Conservation (phyloP, 2,888 invertebrate genomes). For the Chrysolina haemoptera region DNA sequence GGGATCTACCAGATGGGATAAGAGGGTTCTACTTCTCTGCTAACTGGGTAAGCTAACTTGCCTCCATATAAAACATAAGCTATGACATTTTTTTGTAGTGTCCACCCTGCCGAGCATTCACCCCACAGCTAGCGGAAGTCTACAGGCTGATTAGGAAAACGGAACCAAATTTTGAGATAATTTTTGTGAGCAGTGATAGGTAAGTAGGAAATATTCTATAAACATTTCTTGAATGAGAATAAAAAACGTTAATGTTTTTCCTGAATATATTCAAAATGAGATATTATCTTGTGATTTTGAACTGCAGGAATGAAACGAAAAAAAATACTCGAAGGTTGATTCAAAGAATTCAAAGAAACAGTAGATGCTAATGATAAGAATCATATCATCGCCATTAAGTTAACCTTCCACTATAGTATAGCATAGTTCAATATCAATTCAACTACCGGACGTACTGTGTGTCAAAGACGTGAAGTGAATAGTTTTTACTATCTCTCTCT, state of each 20-base stretch:
- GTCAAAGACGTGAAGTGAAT: too few relatives aligned
- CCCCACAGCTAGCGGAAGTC: slow-evolving; percentile 83
- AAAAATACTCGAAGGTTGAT: too few relatives aligned
- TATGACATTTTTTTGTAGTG: slow-evolving; percentile 74
- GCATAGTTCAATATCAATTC: too few relatives aligned
- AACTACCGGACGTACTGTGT: too few relatives aligned
- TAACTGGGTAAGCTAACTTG: slow-evolving; percentile 80
- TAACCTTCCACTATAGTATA: too few relatives aligned
- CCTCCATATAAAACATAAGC: slow-evolving; percentile 4
- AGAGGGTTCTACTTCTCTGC: slow-evolving; percentile 91
- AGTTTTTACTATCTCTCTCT: too few relatives aligned
- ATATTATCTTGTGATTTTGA: too few relatives aligned
- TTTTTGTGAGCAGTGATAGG: slow-evolving; percentile 91
- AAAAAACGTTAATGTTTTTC: too few relatives aligned
- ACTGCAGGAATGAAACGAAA: too few relatives aligned
- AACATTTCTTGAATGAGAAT: not conserved
- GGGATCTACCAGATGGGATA: slow-evolving; percentile 76
- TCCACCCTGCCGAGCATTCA: slow-evolving; percentile 89
- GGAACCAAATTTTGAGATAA: slow-evolving; percentile 83
- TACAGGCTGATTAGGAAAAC: slow-evolving; percentile 80
- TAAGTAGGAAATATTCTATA: slow-evolving; percentile 64
- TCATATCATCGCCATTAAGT: too few relatives aligned
- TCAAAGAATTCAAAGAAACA: too few relatives aligned
- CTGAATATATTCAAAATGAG: not conserved
- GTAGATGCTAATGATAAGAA: too few relatives aligned